Base-by-base conservation (phyloP, 30 jellyfish, hydroid and myxozoan genomes). In the Turritopsis rubra region DNA sequence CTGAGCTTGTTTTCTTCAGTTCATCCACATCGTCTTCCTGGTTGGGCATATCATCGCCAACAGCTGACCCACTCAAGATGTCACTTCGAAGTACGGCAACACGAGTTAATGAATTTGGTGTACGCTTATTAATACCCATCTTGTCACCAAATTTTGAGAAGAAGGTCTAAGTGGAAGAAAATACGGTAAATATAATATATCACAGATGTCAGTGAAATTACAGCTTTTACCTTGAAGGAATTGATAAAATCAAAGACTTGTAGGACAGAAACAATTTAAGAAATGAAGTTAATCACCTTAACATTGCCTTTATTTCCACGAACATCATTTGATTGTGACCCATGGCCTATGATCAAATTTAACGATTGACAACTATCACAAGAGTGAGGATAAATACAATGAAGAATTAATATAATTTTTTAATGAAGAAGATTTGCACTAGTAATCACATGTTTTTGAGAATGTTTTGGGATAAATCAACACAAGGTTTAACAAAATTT, bases 51-150 rank as follows among this genome's bases (percentile, higher is more conserved):
- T 82, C 84, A 65, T 70, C 54, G 13, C 88, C 88, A 29, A 68
- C 80, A 13, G 87, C 30, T 27, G 86, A 68, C 85, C 89, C 96
- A 29, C 96, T 89, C 1, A 93, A 80, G 21, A 89, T 89, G 68
- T 88, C 96, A 1, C 95, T 96, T 9, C 96, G 96, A 53, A 88
- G 96, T 20, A 94, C 97, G 19, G 90, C 89, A 21, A 93, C 96
- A 25, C 99, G 93, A 18, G 96, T 70, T 29, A 89, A 89, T 18
- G 96, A 85, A 28, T 88, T 84, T 23, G 96, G 92, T 30, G 96
- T 68, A 26, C 89, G 85, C 84, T 89, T 84, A 17, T 90, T 90
- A 22, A 80, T 53, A 65, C 89, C 97, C 84, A 93, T 73, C 74
- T 83, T 88, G 71, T 94, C 99, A 75, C 96, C 79, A 31, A 89